Base-by-base conservation (phyloP, 2,113 vertebrate species). In the Antigone vipio region DNA sequence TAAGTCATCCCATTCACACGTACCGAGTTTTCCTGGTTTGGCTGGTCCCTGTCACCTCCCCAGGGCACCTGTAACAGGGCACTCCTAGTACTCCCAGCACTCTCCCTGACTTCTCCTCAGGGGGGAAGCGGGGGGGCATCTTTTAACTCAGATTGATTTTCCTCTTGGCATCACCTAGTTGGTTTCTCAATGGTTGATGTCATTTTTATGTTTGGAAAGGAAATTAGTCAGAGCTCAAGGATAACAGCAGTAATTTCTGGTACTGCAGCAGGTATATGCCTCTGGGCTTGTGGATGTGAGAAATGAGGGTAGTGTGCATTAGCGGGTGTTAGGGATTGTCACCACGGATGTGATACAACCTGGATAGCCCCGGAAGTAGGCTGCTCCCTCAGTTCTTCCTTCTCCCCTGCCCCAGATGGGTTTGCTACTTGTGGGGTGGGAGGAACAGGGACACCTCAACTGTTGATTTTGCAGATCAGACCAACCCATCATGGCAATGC, bases 151-250 rank as follows among this genome's bases (percentile, higher is more conserved):
- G 29, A 22, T 47, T 91, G 44, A 49, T 83, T 69, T 50, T 50
- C 72, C n/a, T 67, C 52, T 55, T 56, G 42, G 27, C 47, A 71
- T 27, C 56, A 59, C 20, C 16, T 11, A 22, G 21, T 74, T 67
- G 77, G n/a, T 38, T 42, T 63, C 77, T 77, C 72, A 78, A 19
- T 15, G 40, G 42, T 1, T 84, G 80, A 85, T 78, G 60, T 67
- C 7, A 89, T 87, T 89, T 55, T 87, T 71, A 9, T 50, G n/a
- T 89, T 91, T 86, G 64, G 42, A 74, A 63, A 94, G 75, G 79
- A 86, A 88, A 81, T 92, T 64, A 92, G 76, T 91, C 94, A 95
- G 80, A 84, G 56, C 9, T 71, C 30, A 55, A 77, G n/a, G 34
- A 20, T 67, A 56, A 27, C 24, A 68, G 44, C 56, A 67, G 18